Percentiles rank a stretch among this genome's conserved stretches.
phyloP scores from a whole-genome alignment of 2,113 vertebrate species.

The Baryphthengus martii region DNA sequence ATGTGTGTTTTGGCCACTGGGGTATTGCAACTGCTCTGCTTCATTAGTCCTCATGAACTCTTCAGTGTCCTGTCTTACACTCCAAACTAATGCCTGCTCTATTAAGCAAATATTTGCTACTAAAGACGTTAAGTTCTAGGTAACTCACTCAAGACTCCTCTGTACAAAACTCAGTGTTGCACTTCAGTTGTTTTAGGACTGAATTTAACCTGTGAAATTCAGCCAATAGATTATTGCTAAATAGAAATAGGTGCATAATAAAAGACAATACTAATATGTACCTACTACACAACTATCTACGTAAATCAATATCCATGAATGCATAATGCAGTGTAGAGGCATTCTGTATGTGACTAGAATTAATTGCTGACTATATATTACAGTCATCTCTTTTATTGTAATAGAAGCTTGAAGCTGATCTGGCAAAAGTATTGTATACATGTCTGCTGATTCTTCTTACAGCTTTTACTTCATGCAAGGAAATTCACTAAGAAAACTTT shows the following conservation, averaged over 20 bases:
- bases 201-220: background rate
- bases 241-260: background rate
- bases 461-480: background rate
- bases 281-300: background rate
- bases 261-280: background rate
- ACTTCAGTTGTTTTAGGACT: background rate
- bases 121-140: background rate
- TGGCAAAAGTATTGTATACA: background rate
- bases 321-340: background rate
- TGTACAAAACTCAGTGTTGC: background rate
- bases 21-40: background rate
- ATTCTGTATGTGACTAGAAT: background rate
- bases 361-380: background rate
- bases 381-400: background rate
- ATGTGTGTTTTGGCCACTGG: background rate
- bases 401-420: background rate
- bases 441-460: background rate
- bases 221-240: background rate
- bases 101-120: rapidly evolving
- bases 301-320: background rate
- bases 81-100: background rate
- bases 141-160: background rate
- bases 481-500: background rate
- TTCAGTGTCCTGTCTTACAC: background rate
- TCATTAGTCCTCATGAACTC: background rate